Evolutionary conservation across 92 coral and sea anemone genomes (phyloP), one percentile per base, ranked within the genome.

Genomic region (Phenganax marumi): DNA sequence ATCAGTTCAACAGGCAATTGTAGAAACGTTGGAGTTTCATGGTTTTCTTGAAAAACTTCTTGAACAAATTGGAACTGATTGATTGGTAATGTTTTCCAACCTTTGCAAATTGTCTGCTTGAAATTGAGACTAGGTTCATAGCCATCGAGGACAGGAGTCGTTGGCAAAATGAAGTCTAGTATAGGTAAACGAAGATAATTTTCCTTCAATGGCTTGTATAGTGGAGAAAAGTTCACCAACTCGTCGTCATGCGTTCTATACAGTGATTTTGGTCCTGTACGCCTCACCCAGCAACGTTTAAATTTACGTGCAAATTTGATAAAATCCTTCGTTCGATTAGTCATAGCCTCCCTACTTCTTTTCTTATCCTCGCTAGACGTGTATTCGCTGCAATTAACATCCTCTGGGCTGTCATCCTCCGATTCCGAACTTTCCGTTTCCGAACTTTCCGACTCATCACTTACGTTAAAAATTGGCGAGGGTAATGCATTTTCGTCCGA

Each of bases 91-190:
- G 79, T 6, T 52, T 74, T 52, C 79, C 79, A 74, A 7, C 79
- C 65, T 50, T 74, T 74, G 62, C 61, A 51, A 63, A 63, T 17
- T 12, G 79, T 74, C 53, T 74, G 79, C 63, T 74, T 74, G 47
- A 50, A 74, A 63, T 54, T 74, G 46, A 10, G 64, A 52, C 79
- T 52, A n/a, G 64, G 79, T 52, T 54, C 61, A 22, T 54, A 54
- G 13, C 65, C 65, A 10, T 74, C 62, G n/a, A 74, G 14, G 19
- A 33, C 62, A 8, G 79, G 64, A 10, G 21, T 25, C 10, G 49
- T n/a, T 16, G 79, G 79, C 14, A 61, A 51, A 10, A 74, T 74
- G 79, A 14, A 18, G 33, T 73, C 63, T 13, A 74, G 62, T 21
- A 74, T 18, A 17, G 79, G 79, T 56, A 74, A 52, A 3, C 79